These are phyloP conservation scores for rabbit (Oryctolagus cuniculus) DNA, from an alignment of 2,113 vertebrate species.

Conservation along the genomic window mOryCun1.1 NC_091441.1:40038501-40039000, in stretches of 20 bases:
- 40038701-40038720: no score
- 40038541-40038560: no score
- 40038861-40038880: conserved; percentile 50
- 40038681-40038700: no score
- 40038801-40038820: conserved; percentile 38
- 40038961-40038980: conserved; percentile 47
- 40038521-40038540: no score
- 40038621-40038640: no score
- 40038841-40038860: background rate
- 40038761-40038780: background rate
- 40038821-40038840: conserved; percentile 24
- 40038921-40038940: conserved; percentile 63
- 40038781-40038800: conserved; percentile 24
- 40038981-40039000: background rate
- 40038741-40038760: background rate
- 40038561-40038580: no score
- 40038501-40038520: no score
- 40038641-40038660: no score
- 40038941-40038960: conserved; percentile 23
- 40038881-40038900: conserved; percentile 45
- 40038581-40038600: no score
- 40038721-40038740: background rate
- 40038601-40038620: no score
- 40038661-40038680: no score
- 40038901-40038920: background rate